Evolutionary conservation across 1,140 invertebrate genomes (phyloP).

Genomic region (Metopolophium dirhodum): DNA sequence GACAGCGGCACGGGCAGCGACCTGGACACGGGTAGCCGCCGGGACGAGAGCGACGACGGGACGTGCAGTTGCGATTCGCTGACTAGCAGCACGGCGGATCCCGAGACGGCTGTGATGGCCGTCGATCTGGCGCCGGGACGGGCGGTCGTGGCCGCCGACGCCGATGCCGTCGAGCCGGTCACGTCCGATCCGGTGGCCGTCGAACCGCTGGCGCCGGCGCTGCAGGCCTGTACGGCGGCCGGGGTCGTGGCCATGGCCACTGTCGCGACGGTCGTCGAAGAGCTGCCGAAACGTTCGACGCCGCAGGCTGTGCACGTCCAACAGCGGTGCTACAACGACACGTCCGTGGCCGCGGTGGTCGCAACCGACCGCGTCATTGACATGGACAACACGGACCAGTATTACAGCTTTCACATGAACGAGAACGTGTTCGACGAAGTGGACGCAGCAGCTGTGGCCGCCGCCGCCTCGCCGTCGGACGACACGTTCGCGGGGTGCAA

Average conservation of each 20-base stretch:
- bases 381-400: conserved; percentile 63
- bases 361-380: conserved; percentile 2
- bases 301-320: conserved; percentile 68
- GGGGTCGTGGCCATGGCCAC: conserved; percentile 59
- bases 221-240: conserved; percentile 31
- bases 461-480: conserved; percentile 66
- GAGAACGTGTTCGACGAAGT: conserved; percentile 70
- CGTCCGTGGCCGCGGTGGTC: neutral
- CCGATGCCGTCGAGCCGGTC: neutral
- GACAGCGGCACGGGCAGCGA: conserved; percentile 85
- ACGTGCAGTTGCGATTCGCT: conserved; percentile 49
- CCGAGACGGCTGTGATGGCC: neutral
- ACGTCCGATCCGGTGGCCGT: neutral
- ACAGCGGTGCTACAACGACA: conserved; percentile 50
- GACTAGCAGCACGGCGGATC: conserved; percentile 37
- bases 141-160: neutral
- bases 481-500: conserved; percentile 83
- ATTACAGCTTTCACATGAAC: conserved; percentile 82
- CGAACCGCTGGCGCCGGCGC: neutral
- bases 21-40: conserved; percentile 72
- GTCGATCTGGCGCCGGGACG: neutral
- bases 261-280: conserved; percentile 60
- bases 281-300: conserved; percentile 17
- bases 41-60: conserved; percentile 60
- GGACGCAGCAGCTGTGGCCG: conserved; percentile 62